Conservation (phyloP, 2,113 vertebrate species). For the Dipodomys ordii region DNA sequence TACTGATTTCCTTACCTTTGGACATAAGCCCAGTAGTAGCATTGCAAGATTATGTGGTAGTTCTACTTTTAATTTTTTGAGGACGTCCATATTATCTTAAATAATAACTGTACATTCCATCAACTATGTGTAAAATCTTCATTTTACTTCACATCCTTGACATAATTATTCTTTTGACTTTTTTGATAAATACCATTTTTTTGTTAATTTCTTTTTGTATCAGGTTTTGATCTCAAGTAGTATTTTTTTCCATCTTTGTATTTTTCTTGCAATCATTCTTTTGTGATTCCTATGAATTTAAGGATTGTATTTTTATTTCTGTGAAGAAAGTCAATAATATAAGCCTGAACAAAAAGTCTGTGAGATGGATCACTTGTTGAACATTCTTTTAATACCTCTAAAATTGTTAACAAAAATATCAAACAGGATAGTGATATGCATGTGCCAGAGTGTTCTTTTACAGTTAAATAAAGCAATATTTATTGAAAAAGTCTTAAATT, state of each 20-base stretch:
- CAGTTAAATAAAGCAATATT: not conserved
- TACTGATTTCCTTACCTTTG: not conserved
- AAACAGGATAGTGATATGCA: not conserved
- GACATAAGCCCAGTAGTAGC: rapidly evolving
- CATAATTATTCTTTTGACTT: not conserved
- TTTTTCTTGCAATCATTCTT: not conserved
- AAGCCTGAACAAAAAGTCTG: too few relatives aligned
- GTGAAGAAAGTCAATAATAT: not conserved
- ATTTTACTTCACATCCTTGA: not conserved
- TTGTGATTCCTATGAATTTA: not conserved
- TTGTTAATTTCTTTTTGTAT: not conserved
- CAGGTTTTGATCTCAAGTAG: not conserved
- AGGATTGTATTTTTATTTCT: not conserved
- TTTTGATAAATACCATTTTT: not conserved
- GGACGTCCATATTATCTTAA: not conserved
- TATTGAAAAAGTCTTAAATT: not conserved
- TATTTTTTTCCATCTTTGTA: not conserved
- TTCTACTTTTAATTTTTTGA: not conserved
- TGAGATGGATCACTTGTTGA: not conserved
- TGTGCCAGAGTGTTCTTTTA: conserved; percentile 5
- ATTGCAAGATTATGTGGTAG: not conserved
- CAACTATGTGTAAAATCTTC: not conserved
- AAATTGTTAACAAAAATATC: conserved; percentile 20
- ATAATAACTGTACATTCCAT: not conserved
- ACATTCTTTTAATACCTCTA: not conserved